phyloP scores from a whole-genome alignment of 1,140 invertebrate genomes.

The Diuraphis noxia region DNA sequence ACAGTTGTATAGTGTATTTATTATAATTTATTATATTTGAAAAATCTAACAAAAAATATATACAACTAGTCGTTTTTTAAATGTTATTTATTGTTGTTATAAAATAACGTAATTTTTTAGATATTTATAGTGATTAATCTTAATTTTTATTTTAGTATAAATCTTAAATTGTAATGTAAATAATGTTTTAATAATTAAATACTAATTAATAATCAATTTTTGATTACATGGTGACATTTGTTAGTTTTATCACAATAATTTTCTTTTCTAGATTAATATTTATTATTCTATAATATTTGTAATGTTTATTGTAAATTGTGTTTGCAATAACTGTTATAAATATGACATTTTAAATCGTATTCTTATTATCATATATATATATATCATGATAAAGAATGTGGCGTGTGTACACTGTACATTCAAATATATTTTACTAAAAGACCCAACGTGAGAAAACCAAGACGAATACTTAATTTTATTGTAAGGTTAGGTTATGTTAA shows the following conservation, averaged over 20 bases:
- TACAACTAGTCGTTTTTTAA: background rate
- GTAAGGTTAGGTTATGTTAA: background rate
- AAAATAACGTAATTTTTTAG: background rate
- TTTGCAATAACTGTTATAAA: background rate
- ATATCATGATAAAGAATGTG: no score
- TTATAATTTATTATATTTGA: background rate
- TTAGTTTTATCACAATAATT: background rate
- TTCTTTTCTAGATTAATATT: background rate
- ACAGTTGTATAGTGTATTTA: background rate
- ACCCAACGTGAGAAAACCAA: background rate
- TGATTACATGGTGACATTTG: background rate
- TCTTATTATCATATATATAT: background rate
- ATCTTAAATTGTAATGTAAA: background rate
- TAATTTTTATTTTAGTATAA: no score
- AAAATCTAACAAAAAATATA: background rate
- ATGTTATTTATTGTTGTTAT: background rate
- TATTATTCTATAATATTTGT: no score
- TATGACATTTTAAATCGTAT: background rate
- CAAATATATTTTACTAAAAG: background rate
- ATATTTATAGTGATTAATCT: no score
- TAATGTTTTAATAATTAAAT: background rate
- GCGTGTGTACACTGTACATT: background rate
- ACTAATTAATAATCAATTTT: no score
- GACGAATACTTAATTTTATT: background rate
- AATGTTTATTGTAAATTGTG: no score